A percentile compares a stretch with the other conserved stretches of the same genome.
Evolutionary conservation across 2,888 invertebrate genomes (phyloP).

Genomic region (Myathropa florea): DNA sequence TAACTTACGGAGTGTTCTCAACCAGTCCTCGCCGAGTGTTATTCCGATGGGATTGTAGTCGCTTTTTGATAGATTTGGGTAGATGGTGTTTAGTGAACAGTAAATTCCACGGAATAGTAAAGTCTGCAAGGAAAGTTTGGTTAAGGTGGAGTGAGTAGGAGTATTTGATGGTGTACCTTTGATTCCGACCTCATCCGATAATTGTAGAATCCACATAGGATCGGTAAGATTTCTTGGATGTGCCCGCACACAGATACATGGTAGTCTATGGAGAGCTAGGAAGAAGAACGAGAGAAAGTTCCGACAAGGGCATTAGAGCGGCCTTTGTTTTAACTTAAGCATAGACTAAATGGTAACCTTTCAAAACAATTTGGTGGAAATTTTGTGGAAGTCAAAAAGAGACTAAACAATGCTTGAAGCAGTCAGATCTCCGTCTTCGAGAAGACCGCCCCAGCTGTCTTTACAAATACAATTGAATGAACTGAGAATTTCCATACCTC

Average conservation of each 20-base stretch:
- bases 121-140: constrained; percentile 65
- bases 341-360: too few relatives aligned
- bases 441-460: too few relatives aligned
- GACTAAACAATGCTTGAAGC: too few relatives aligned
- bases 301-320: too few relatives aligned
- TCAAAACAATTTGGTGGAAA: too few relatives aligned
- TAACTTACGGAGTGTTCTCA: constrained; percentile 74
- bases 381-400: too few relatives aligned
- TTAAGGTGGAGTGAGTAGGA: neutral
- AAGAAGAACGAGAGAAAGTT: too few relatives aligned
- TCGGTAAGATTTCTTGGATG: constrained; percentile 75
- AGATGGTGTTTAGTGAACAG: constrained; percentile 74
- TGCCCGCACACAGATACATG: constrained; percentile 74
- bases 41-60: constrained; percentile 74
- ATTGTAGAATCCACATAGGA: constrained; percentile 75
- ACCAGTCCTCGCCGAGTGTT: constrained; percentile 73
- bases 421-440: too few relatives aligned
- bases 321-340: too few relatives aligned
- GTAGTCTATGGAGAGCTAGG: constrained; percentile 76
- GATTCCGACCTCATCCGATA: constrained; percentile 74
- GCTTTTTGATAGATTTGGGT: constrained; percentile 74
- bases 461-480: neutral
- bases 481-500: constrained; percentile 73
- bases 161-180: constrained; percentile 68
- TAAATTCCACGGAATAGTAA: constrained; percentile 74